A percentile compares a stretch with the other conserved stretches of the same genome.
Evolutionary conservation across 2,113 vertebrate species (phyloP).

Genomic region (Ivindomyrus marchei): DNA sequence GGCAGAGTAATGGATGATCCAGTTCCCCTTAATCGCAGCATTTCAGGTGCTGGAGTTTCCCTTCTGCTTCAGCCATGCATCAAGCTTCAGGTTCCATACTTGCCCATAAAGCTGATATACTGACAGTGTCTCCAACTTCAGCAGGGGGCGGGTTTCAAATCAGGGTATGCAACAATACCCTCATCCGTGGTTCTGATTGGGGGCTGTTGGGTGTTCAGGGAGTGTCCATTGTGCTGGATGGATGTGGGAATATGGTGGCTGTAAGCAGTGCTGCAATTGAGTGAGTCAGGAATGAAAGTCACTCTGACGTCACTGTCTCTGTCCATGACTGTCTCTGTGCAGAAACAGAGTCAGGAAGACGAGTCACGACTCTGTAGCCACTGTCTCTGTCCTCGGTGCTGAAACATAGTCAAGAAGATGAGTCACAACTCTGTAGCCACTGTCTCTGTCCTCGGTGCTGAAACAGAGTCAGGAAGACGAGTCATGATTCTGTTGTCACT

Average conservation of each 20-base stretch:
- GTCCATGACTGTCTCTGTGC: conserved; percentile 2
- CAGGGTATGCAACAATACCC: background rate
- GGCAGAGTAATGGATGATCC: background rate
- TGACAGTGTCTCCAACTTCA: background rate
- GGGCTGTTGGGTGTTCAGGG: background rate
- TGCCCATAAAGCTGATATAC: background rate
- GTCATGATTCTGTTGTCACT: background rate
- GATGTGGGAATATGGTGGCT: background rate
- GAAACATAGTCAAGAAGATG: background rate
- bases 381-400: conserved; percentile 13
- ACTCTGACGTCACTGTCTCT: background rate
- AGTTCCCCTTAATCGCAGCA: background rate
- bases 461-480: background rate
- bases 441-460: background rate
- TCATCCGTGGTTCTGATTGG: background rate
- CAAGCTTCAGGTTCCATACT: background rate
- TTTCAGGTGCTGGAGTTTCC: background rate
- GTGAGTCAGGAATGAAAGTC: background rate
- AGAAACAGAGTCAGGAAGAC: background rate
- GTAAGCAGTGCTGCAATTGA: background rate
- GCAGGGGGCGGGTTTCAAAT: background rate
- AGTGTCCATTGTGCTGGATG: background rate
- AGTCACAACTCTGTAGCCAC: background rate
- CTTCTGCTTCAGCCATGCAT: background rate
- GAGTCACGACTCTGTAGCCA: background rate